Evolutionary conservation across 2,113 vertebrate genomes (phyloP).

Genomic region (Gallinago paraguaiae): DNA sequence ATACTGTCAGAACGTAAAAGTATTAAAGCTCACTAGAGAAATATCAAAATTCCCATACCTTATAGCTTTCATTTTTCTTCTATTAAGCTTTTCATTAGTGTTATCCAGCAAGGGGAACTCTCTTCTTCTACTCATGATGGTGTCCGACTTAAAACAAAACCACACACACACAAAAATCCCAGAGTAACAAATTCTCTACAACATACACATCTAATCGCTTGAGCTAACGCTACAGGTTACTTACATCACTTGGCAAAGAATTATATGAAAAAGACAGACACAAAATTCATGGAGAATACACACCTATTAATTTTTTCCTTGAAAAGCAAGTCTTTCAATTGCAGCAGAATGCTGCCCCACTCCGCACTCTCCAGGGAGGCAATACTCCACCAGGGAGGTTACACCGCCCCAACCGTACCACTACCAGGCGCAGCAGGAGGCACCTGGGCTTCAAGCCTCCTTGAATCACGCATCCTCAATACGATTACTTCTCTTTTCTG

Average conservation of each 20-base stretch:
- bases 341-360: fast-evolving
- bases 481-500: fast-evolving
- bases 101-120: neutral
- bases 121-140: slow-evolving; percentile 6
- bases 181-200: neutral
- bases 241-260: fast-evolving
- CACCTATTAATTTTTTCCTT: fast-evolving
- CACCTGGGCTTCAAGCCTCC: neutral
- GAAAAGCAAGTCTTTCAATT: fast-evolving
- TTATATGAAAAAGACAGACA: fast-evolving
- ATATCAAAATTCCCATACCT: slow-evolving; percentile 26
- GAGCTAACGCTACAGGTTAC: neutral
- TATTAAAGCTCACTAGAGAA: neutral
- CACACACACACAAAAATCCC: neutral
- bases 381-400: no score
- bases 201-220: neutral
- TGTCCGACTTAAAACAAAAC: neutral
- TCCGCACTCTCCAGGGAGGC: no score
- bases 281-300: fast-evolving
- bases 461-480: fast-evolving
- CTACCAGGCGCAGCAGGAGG: no score
- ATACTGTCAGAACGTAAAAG: neutral
- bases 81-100: neutral
- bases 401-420: no score
- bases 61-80: neutral